Percentiles rank a stretch among this genome's conserved stretches.
phyloP scores from a whole-genome alignment of 2,888 invertebrate species.

The Hoplodrina ambigua region DNA sequence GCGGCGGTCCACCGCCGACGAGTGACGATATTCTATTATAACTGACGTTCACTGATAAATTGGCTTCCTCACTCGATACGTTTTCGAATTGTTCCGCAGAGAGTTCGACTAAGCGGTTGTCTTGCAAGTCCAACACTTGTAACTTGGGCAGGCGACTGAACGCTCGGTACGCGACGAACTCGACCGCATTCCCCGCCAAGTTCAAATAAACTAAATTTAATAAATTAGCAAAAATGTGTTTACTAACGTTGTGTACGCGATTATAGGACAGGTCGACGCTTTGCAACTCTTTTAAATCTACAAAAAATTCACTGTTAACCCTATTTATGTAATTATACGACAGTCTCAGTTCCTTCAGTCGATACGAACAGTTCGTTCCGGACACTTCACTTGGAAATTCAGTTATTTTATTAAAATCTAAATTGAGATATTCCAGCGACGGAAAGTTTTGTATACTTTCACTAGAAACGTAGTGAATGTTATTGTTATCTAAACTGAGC shows the following conservation, averaged over 20 bases:
- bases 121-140: slow-evolving; percentile 93
- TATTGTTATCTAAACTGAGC: slow-evolving; percentile 95
- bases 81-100: slow-evolving; percentile 92
- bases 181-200: slow-evolving; percentile 94
- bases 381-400: slow-evolving; percentile 91
- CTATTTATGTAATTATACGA: slow-evolving; percentile 94
- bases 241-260: slow-evolving; percentile 91
- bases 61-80: slow-evolving; percentile 90
- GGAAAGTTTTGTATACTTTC: slow-evolving; percentile 92
- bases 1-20: slow-evolving; percentile 72
- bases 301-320: slow-evolving; percentile 92
- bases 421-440: slow-evolving; percentile 94
- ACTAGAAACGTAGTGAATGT: slow-evolving; percentile 90
- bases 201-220: slow-evolving; percentile 93
- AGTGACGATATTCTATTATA: slow-evolving; percentile 90
- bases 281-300: slow-evolving; percentile 91
- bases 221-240: slow-evolving; percentile 92
- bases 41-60: slow-evolving; percentile 93
- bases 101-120: slow-evolving; percentile 92
- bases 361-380: slow-evolving; percentile 87
- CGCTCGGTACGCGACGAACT: slow-evolving; percentile 92
- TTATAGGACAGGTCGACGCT: slow-evolving; percentile 94
- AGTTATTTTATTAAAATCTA: slow-evolving; percentile 95
- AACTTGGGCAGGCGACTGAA: slow-evolving; percentile 93
- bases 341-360: slow-evolving; percentile 94